Base-by-base conservation (phyloP, 1,140 invertebrate species). In the Eriosoma lanigerum region DNA sequence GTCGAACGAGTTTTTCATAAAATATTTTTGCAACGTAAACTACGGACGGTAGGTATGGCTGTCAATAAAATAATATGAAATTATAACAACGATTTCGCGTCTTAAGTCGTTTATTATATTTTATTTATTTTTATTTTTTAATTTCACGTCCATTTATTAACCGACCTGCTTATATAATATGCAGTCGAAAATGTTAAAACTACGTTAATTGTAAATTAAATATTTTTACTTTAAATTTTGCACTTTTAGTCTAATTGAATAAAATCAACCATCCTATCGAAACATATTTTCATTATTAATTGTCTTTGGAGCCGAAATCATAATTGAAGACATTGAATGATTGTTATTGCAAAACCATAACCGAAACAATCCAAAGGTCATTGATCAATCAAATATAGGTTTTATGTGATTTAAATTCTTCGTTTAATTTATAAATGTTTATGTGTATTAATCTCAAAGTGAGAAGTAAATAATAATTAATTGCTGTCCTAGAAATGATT, bases 51-150 rank as follows among this genome's bases (percentile, higher is more conserved):
- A n/a, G n/a, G 32, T 15, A 26, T 60, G 58, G 58, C 24, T 60
- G 58, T 60, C 58, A 60, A 29, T 60, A 60, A 60, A 17, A 29
- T 60, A 26, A 60, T 60, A 60, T 60, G 26, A 26, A 60, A 38
- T 38, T 26, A 60, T 19, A 60, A 60, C 26, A 60, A 60, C 15
- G 13, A 13, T 15, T 29, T 8, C 13, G 1, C 24, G 6, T 60
- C 26, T 29, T 60, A 4, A 60, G 26, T 26, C 26, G 58, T 60
- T 60, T 17, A 38, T 38, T 8, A 3, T 1, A 12, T 19, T 26
- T 58, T 26, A 15, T 24, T 29, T 60, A 15, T 17, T 60, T 60
- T 26, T 1, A 8, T 60, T 60, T 60, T 15, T 24, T 10, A 8
- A 13, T 58, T 58, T 15, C 26, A 60, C 24, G 15, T 17, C 5